phyloP scores from a whole-genome alignment of 2,113 vertebrate species.

The Plectropomus leopardus region DNA sequence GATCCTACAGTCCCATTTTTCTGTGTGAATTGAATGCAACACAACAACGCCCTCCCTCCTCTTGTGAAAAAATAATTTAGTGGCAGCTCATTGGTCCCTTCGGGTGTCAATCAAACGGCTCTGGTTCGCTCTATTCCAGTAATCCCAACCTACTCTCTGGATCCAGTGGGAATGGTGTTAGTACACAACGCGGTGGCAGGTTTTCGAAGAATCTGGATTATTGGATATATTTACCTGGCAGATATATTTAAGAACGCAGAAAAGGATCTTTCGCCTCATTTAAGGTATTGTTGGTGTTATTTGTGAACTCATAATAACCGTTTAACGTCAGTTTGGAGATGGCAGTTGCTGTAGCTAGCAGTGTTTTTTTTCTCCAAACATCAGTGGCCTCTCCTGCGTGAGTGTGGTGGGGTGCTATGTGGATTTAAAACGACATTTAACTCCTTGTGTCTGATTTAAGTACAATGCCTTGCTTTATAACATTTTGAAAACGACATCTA shows the following conservation, averaged over 20 bases:
- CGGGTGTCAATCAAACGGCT: constrained; percentile 49
- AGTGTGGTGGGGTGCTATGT: constrained; percentile 3
- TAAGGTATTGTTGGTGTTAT: constrained; percentile 56
- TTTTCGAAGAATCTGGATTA: not conserved
- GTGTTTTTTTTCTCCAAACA: constrained; percentile 56
- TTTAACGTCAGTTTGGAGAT: not conserved
- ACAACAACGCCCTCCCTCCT: constrained; percentile 41
- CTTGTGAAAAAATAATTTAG: fast-evolving
- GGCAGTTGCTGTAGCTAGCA: constrained; percentile 39
- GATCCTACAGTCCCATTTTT: too few species aligned
- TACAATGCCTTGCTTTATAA: not conserved
- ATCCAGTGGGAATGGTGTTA: constrained; percentile 44
- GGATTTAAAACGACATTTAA: not conserved
- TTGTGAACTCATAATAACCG: not conserved
- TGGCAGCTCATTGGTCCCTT: constrained; percentile 58
- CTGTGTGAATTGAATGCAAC: not conserved
- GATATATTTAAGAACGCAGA: not conserved
- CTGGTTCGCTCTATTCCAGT: constrained; percentile 57
- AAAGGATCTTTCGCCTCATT: not conserved
- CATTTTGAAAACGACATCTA: not conserved
- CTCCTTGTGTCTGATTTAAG: not conserved
- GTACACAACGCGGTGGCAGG: not conserved
- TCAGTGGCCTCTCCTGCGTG: constrained; percentile 35
- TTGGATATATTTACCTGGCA: not conserved
- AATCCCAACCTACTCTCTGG: constrained; percentile 58